Evolutionary conservation across 2,888 invertebrate species (phyloP).

Genomic region (Pterostichus madidus): DNA sequence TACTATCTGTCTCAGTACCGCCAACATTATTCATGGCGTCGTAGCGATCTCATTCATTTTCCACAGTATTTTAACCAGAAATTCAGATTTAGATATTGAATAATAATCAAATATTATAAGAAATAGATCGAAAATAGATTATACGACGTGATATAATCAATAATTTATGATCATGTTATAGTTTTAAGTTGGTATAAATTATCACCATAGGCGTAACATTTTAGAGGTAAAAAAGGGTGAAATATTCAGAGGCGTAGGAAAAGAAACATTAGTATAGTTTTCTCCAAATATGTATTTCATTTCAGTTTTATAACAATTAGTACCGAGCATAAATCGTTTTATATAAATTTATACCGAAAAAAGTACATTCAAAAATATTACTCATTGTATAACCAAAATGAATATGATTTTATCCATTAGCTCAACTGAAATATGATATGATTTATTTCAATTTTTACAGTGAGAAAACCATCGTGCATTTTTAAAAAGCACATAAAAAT

Average conservation of each 20-base stretch:
- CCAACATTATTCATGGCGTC: slow-evolving; percentile 44
- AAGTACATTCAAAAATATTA: slow-evolving; percentile 53
- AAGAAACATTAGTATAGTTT: slow-evolving; percentile 4
- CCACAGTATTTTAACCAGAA: too few relatives aligned
- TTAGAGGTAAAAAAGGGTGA: not conserved
- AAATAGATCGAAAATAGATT: too few relatives aligned
- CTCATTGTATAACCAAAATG: slow-evolving; percentile 29
- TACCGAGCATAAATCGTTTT: slow-evolving; percentile 55
- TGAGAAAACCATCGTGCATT: slow-evolving; percentile 62
- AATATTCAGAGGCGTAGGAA: not conserved
- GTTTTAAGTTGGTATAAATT: not conserved
- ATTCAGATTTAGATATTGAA: too few relatives aligned
- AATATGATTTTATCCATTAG: slow-evolving; percentile 49
- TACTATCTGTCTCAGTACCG: slow-evolving; percentile 8
- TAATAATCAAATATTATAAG: too few relatives aligned
- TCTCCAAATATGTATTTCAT: slow-evolving; percentile 53
- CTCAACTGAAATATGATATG: slow-evolving; percentile 65
- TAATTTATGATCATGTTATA: too few relatives aligned
- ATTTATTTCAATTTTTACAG: slow-evolving; percentile 62
- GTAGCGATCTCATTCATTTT: not conserved
- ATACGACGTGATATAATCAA: too few relatives aligned
- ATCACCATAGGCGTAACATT: not conserved
- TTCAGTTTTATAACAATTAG: slow-evolving; percentile 54
- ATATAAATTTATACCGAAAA: slow-evolving; percentile 51
- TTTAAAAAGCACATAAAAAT: slow-evolving; percentile 64